Conservation (phyloP, 2,113 vertebrate species). For the Cebus imitator region DNA sequence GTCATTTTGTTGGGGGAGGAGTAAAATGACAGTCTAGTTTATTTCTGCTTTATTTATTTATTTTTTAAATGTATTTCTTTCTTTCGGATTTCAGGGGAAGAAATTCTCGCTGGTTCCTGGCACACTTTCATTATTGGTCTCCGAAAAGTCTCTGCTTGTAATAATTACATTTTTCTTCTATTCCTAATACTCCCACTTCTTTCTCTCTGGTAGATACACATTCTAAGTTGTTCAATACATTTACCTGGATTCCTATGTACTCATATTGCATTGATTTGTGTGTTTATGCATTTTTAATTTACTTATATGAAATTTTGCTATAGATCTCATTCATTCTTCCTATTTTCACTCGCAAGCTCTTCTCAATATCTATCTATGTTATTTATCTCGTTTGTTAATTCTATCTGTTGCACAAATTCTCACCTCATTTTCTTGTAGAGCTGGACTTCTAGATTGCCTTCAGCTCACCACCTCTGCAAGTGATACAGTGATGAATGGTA, state of each 20-base stretch:
- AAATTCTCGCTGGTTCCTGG: not conserved
- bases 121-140: not conserved
- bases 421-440: not conserved
- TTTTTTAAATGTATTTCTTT: not conserved
- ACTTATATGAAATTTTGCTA: not conserved
- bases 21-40: not conserved
- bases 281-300: not conserved
- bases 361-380: not conserved
- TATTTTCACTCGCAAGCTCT: not conserved
- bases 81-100: not conserved
- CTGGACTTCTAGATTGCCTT: not conserved
- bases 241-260: not conserved
- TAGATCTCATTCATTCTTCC: not conserved
- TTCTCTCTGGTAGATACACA: not conserved
- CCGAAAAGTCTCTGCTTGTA: not conserved
- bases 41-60: not conserved
- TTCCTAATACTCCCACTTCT: not conserved
- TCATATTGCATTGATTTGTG: not conserved
- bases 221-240: not conserved
- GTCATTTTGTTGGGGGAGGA: conserved; percentile 44
- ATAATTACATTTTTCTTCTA: not conserved
- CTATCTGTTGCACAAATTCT: not conserved
- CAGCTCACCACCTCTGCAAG: not conserved
- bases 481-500: not conserved
- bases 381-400: not conserved